Evolutionary conservation across 2,888 invertebrate genomes (phyloP).

Genomic region (Lamellibrachia satsuma): DNA sequence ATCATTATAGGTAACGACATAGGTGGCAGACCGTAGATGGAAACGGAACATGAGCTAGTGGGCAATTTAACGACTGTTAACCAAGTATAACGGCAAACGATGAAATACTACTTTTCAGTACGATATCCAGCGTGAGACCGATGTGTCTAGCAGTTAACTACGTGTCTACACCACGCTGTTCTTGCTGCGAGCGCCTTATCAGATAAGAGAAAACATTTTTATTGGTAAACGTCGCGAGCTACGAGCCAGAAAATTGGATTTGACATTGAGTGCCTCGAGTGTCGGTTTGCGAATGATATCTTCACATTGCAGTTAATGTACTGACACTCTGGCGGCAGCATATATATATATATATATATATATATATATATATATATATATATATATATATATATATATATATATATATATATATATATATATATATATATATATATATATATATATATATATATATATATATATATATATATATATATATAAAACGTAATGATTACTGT

Average conservation of each 20-base stretch:
- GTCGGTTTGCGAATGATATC: not conserved
- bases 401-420: too few species aligned
- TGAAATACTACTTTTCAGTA: not conserved
- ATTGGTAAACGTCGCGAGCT: not conserved
- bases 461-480: too few species aligned
- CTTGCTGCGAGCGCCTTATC: not conserved
- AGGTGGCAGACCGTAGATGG: not conserved
- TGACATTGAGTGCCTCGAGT: not conserved
- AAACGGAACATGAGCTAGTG: not conserved
- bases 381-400: too few species aligned
- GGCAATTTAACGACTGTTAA: not conserved
- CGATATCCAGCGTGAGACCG: not conserved
- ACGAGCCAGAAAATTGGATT: conserved; percentile 1
- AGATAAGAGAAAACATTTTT: not conserved
- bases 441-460: too few species aligned
- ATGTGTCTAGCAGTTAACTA: not conserved
- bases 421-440: too few species aligned
- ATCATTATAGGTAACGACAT: not conserved
- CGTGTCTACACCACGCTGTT: not conserved
- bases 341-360: too few species aligned
- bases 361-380: too few species aligned
- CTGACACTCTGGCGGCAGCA: too few species aligned
- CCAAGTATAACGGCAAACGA: not conserved
- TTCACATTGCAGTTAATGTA: not conserved
- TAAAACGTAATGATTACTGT: too few species aligned